These are phyloP conservation scores for Chironomus striatipennis DNA, from an alignment of 1,140 invertebrate genomes.

Conservation along the genomic window DNA sequence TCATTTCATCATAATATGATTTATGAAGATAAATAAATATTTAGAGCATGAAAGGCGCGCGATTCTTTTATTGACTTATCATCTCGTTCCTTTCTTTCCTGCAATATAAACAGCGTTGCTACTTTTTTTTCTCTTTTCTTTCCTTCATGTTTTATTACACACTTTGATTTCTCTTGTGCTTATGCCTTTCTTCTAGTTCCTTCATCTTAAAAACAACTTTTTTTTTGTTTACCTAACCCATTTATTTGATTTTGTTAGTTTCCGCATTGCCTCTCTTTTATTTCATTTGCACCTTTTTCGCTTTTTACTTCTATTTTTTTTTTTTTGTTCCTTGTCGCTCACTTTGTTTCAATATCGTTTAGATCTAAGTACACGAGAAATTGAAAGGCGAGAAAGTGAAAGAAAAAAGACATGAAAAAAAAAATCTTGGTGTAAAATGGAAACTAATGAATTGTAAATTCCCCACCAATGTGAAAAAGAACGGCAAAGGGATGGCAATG, in stretches of 20 bases:
- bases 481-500: no score
- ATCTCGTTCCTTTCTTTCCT: background rate
- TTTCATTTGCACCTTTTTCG: slow-evolving; percentile 13
- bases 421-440: no score
- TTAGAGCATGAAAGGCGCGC: background rate
- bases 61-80: slow-evolving; percentile 5
- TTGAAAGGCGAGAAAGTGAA: background rate
- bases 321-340: background rate
- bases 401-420: background rate
- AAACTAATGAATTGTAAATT: no score
- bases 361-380: background rate
- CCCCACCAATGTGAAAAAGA: no score
- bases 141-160: background rate
- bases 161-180: background rate
- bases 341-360: no score
- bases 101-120: background rate
- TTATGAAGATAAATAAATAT: slow-evolving; percentile 15
- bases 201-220: background rate
- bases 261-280: slow-evolving; percentile 7
- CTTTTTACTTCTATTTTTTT: no score
- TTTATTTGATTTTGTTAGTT: slow-evolving; percentile 9
- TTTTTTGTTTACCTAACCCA: background rate
- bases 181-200: background rate
- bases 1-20: slow-evolving; percentile 3
- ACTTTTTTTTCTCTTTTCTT: background rate